Conservation (phyloP, 2,797 vertebrate genomes). For the Pogonophryne albipinna region DNA sequence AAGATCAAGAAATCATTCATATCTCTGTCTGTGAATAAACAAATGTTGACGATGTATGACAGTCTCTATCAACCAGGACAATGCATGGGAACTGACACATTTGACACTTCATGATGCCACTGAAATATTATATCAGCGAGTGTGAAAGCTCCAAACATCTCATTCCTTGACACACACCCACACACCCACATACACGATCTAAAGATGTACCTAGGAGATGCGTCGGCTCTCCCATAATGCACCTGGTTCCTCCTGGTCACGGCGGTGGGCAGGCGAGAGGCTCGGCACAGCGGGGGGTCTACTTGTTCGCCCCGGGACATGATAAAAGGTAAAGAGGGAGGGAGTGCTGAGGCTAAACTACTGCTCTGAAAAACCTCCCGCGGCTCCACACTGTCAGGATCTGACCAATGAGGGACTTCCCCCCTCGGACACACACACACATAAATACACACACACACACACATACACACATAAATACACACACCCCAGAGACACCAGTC, state of each 20-base stretch:
- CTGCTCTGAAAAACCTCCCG: conserved; percentile 51
- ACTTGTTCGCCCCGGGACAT: conserved; percentile 79
- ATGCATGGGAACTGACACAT: no score
- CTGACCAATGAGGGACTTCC: conserved; percentile 65
- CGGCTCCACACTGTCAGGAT: conserved; percentile 63
- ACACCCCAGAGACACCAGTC: conserved; percentile 50
- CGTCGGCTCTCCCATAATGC: conserved; percentile 73
- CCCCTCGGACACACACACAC: conserved; percentile 37
- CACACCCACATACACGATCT: conserved; percentile 22
- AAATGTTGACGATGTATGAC: neutral
- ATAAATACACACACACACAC: neutral
- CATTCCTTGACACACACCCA: conserved; percentile 9
- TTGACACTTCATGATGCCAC: no score
- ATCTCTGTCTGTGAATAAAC: neutral
- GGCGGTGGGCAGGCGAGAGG: conserved; percentile 78
- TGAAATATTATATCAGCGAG: no score
- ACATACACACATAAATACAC: neutral
- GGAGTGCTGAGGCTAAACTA: conserved; percentile 56
- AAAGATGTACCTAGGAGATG: conserved; percentile 78
- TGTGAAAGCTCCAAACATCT: conserved; percentile 21
- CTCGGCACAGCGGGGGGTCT: conserved; percentile 72
- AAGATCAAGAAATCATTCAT: neutral
- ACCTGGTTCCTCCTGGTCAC: conserved; percentile 78
- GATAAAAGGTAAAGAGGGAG: conserved; percentile 65
- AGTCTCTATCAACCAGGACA: no score